Conservation (phyloP, 2,113 vertebrate species). For the Notothenia rossii region DNA sequence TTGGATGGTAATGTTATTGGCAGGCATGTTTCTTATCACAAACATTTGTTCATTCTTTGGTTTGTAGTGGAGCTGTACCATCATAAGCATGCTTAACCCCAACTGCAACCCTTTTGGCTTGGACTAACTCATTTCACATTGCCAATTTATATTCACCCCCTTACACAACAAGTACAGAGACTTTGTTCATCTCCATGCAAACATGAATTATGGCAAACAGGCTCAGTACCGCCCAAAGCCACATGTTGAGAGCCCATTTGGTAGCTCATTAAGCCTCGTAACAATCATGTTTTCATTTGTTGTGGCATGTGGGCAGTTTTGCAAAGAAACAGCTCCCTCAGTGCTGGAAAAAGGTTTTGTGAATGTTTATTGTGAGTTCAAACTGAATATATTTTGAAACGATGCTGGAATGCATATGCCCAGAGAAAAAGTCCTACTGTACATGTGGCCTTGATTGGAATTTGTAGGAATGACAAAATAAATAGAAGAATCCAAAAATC, state of each 20-base stretch:
- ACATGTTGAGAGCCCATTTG: slow-evolving; percentile 69
- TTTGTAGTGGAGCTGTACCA: slow-evolving; percentile 21
- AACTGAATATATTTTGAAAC: slow-evolving; percentile 18
- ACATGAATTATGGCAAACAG: slow-evolving; percentile 47
- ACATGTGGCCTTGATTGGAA: not conserved
- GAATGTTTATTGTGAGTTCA: slow-evolving; percentile 34
- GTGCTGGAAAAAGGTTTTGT: slow-evolving; percentile 28
- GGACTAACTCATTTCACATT: slow-evolving; percentile 45
- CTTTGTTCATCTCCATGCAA: slow-evolving; percentile 51
- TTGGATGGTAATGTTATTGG: not conserved
- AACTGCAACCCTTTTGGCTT: slow-evolving; percentile 37
- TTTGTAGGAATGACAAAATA: not conserved
- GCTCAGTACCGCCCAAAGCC: slow-evolving; percentile 54
- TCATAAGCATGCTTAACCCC: slow-evolving; percentile 29
- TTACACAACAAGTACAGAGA: slow-evolving; percentile 55
- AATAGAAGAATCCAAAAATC: slow-evolving; percentile 1
- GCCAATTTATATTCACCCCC: slow-evolving; percentile 45
- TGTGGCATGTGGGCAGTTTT: slow-evolving; percentile 35
- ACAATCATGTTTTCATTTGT: slow-evolving; percentile 32
- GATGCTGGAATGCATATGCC: slow-evolving; percentile 2
- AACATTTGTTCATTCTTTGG: slow-evolving; percentile 24
- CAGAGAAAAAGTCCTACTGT: slow-evolving; percentile 1
- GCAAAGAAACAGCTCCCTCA: slow-evolving; percentile 6
- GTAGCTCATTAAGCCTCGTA: slow-evolving; percentile 51
- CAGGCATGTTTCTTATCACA: slow-evolving; percentile 15